Conservation (phyloP, 2,797 vertebrate species). For the Threskiornis aethiopicus region DNA sequence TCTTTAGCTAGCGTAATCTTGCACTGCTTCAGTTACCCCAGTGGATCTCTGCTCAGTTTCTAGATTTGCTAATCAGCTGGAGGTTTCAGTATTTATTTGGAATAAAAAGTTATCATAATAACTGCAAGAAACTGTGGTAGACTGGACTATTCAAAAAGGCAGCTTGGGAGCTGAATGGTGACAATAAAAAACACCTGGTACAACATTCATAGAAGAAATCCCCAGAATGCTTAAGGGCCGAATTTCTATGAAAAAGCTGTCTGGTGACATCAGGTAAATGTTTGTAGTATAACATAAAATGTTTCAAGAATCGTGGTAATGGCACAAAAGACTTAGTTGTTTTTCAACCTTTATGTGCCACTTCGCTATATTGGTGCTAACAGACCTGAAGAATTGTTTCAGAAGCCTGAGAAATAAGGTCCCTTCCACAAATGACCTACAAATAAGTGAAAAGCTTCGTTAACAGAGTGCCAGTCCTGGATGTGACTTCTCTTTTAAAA, state of each 20-base stretch:
- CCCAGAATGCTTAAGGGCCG: not conserved
- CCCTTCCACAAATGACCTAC: not conserved
- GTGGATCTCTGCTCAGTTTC: not conserved
- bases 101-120: accelerated
- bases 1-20: not conserved
- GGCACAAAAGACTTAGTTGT: not conserved
- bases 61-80: not conserved
- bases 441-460: not conserved
- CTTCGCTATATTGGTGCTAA: not conserved
- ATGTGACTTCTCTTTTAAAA: not conserved
- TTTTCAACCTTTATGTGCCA: not conserved
- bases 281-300: not conserved
- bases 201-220: not conserved
- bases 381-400: not conserved
- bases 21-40: not conserved
- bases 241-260: not conserved
- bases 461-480: not conserved
- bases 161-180: not conserved
- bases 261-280: not conserved
- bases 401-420: not conserved
- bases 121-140: not conserved
- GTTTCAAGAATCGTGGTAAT: not conserved
- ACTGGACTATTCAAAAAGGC: not conserved
- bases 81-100: not conserved
- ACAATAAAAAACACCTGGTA: not conserved